phyloP scores from a whole-genome alignment of 2,113 vertebrate species.

The Pomatostomus ruficeps region DNA sequence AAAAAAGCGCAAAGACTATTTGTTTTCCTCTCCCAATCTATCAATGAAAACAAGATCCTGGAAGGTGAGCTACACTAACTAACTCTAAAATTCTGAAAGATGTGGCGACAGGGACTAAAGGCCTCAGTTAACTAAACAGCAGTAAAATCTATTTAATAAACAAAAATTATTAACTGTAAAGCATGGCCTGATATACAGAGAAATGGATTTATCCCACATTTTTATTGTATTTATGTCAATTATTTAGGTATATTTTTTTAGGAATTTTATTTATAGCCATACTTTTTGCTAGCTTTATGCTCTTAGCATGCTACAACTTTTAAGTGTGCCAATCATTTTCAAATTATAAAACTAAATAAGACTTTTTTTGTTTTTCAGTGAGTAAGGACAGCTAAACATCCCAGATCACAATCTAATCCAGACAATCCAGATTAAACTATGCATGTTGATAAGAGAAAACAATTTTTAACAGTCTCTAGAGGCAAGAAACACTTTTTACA shows the following conservation, averaged over 20 bases:
- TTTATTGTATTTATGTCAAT: background rate
- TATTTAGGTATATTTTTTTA: background rate
- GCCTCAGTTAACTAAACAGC: background rate
- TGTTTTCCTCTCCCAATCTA: background rate
- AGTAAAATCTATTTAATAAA: background rate
- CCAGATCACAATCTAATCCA: background rate
- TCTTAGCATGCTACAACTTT: background rate
- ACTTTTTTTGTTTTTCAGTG: background rate
- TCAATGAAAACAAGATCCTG: background rate
- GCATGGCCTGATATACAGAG: accelerated
- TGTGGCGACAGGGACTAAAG: background rate
- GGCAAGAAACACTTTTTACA: background rate
- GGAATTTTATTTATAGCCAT: background rate
- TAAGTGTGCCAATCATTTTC: background rate
- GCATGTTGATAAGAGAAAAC: background rate
- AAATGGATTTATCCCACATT: background rate
- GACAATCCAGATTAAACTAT: background rate
- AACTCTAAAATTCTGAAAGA: background rate
- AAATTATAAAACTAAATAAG: background rate
- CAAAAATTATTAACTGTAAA: background rate
- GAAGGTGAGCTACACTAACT: background rate
- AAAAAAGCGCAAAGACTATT: background rate
- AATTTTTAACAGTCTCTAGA: background rate
- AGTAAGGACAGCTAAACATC: background rate
- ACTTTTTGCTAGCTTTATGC: background rate